Evolutionary conservation across 2,888 invertebrate genomes (phyloP).

Genomic region (Hyposoter didymator): DNA sequence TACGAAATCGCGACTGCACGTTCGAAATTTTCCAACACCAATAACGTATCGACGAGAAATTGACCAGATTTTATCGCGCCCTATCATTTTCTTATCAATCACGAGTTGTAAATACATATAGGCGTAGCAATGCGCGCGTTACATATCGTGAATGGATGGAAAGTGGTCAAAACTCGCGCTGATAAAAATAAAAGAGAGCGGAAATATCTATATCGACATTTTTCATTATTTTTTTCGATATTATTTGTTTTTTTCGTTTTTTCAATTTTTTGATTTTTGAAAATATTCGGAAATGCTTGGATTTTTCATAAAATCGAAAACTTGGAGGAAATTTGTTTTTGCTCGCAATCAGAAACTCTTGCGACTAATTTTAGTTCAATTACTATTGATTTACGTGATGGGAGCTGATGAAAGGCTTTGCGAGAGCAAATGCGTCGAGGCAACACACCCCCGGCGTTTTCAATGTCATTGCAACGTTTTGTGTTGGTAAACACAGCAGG

Average conservation of each 20-base stretch:
- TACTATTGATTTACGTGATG: neutral
- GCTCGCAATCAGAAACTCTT: neutral
- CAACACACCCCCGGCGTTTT: neutral
- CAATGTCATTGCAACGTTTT: slow-evolving; percentile 5
- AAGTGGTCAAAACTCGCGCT: neutral
- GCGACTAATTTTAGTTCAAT: too few relatives aligned
- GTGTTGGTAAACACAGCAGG: neutral
- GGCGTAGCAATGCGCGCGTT: neutral
- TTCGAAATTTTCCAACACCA: neutral
- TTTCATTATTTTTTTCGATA: too few relatives aligned
- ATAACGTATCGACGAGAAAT: neutral
- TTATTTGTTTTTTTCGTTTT: too few relatives aligned
- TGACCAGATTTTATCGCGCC: neutral
- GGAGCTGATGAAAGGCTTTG: neutral
- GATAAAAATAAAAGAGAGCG: neutral
- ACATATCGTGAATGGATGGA: neutral
- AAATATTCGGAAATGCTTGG: neutral
- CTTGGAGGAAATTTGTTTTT: neutral
- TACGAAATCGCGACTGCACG: neutral
- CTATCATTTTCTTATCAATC: slow-evolving; percentile 19
- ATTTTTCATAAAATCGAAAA: neutral
- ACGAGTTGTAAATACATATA: neutral
- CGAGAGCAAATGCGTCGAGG: neutral
- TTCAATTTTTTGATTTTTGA: neutral
- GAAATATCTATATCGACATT: neutral